These are phyloP conservation scores for Drosophila niveifrons DNA, from an alignment of 2,888 invertebrate genomes.

Conservation along the genomic window DNA sequence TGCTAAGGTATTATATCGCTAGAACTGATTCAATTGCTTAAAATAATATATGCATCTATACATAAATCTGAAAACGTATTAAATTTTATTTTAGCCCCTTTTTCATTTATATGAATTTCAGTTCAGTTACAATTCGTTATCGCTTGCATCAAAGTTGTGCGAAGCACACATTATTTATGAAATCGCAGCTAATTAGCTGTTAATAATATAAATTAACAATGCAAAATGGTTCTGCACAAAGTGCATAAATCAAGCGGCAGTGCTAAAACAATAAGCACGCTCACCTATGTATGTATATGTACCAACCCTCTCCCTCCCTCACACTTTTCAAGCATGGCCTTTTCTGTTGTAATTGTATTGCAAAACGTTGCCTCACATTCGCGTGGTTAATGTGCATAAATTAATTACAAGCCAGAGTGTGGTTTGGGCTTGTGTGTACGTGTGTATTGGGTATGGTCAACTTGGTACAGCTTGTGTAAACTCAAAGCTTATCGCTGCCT, in stretches of 20 bases:
- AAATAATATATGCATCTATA: too few species aligned
- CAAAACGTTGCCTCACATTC: conserved; percentile 55
- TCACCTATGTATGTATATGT: conserved; percentile 11
- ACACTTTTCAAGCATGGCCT: not conserved
- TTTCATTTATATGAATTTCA: not conserved
- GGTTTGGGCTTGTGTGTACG: conserved; percentile 8
- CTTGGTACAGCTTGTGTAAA: conserved; percentile 29
- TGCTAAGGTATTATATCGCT: too few species aligned
- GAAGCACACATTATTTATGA: conserved; percentile 56
- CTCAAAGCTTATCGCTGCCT: conserved; percentile 67
- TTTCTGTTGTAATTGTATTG: conserved; percentile 42
- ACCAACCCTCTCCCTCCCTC: not conserved
- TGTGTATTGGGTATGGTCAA: conserved; percentile 34
- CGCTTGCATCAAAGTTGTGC: not conserved
- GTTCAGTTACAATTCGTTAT: conserved; percentile 10
- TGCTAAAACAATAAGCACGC: conserved; percentile 46
- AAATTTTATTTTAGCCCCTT: not conserved
- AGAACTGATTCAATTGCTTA: too few species aligned
- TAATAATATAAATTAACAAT: conserved; percentile 75
- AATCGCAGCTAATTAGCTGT: conserved; percentile 75
- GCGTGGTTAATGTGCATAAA: conserved; percentile 77
- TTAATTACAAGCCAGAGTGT: conserved; percentile 57
- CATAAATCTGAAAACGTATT: too few species aligned
- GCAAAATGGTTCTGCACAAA: conserved; percentile 57
- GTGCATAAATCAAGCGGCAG: conserved; percentile 67